Evolutionary conservation across 2,113 vertebrate species (phyloP).

Genomic region (Hydropotes inermis): DNA sequence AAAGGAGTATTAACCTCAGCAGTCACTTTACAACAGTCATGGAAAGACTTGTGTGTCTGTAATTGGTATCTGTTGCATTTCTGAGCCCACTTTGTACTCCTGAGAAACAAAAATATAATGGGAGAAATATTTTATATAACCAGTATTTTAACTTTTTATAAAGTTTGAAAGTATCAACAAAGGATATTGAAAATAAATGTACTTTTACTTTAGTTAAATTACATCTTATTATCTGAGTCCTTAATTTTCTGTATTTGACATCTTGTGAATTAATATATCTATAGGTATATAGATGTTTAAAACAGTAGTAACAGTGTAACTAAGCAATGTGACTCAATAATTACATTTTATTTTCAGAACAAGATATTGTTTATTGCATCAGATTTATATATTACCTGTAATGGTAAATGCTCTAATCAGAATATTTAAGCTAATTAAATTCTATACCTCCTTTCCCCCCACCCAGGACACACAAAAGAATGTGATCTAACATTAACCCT

Average conservation of each 20-base stretch:
- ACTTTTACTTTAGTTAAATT: constrained; percentile 71
- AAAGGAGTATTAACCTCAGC: constrained; percentile 2
- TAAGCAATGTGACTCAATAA: constrained; percentile 30
- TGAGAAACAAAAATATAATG: constrained; percentile 21
- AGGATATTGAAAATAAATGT: constrained; percentile 63
- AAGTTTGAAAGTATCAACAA: constrained; percentile 57
- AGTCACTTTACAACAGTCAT: neutral
- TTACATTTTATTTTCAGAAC: constrained; percentile 75
- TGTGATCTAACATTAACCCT: constrained; percentile 46
- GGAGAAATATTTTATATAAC: constrained; percentile 23
- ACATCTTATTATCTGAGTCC: constrained; percentile 65
- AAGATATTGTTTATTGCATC: constrained; percentile 70
- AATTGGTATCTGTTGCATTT: constrained; percentile 31
- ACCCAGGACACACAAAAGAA: constrained; percentile 2
- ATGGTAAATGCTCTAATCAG: constrained; percentile 34
- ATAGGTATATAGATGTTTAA: neutral
- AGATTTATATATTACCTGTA: constrained; percentile 48
- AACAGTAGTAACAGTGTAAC: constrained; percentile 58
- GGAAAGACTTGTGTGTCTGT: neutral
- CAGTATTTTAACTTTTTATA: constrained; percentile 47
- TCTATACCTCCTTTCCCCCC: neutral
- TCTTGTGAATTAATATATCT: constrained; percentile 64
- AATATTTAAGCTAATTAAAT: constrained; percentile 33
- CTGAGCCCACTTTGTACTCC: constrained; percentile 11
- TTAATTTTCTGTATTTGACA: constrained; percentile 73